phyloP scores from a whole-genome alignment of 2,113 vertebrate species.

The Oreamnos americanus region DNA sequence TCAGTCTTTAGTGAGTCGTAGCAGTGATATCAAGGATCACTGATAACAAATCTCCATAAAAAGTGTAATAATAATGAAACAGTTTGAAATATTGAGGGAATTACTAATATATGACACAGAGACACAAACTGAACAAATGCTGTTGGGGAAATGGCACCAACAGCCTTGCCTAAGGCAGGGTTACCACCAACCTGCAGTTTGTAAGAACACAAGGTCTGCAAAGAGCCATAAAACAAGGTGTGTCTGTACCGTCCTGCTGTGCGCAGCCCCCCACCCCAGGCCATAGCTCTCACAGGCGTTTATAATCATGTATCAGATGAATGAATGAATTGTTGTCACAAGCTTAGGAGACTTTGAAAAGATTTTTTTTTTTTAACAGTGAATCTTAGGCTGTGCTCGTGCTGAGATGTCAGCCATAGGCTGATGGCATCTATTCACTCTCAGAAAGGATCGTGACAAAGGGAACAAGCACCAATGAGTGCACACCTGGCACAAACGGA shows the following conservation, averaged over 20 bases:
- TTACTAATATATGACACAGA: neutral
- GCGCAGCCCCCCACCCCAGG: neutral
- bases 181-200: neutral
- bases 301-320: neutral
- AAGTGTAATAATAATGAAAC: neutral
- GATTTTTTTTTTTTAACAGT: neutral
- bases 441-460: neutral
- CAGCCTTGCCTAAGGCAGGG: neutral
- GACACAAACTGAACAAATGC: neutral
- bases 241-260: neutral
- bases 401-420: neutral
- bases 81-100: neutral
- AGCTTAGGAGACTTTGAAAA: neutral
- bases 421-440: neutral
- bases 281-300: neutral
- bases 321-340: neutral
- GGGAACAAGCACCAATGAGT: neutral
- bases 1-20: neutral
- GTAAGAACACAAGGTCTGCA: neutral
- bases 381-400: neutral
- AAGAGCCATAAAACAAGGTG: rapidly evolving
- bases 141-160: neutral
- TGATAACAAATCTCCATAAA: neutral
- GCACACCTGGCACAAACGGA: neutral
- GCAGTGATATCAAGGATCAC: neutral